Conservation (phyloP, 2,113 vertebrate species). For the Spizaetus ornatus region DNA sequence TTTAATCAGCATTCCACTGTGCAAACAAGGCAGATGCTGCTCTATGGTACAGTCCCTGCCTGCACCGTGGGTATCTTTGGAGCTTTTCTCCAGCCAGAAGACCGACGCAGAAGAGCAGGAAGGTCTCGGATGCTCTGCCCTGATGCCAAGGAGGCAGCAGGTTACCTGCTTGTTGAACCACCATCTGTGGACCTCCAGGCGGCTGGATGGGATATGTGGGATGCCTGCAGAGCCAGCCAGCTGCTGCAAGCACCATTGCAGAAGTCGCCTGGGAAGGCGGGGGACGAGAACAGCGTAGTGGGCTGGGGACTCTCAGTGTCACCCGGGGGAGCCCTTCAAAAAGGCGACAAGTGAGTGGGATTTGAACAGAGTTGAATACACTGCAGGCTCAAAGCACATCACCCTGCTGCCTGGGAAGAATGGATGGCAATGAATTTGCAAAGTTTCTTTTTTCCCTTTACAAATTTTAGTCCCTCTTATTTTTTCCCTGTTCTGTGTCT, state of each 20-base stretch:
- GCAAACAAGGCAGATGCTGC: background rate
- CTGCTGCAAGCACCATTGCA: background rate
- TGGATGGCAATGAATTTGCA: background rate
- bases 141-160: background rate
- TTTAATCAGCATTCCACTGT: background rate
- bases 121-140: background rate
- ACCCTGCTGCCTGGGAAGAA: background rate
- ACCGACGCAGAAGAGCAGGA: background rate
- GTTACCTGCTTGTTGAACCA: background rate
- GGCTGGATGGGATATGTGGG: background rate
- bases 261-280: background rate
- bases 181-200: rapidly evolving
- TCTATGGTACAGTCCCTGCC: background rate
- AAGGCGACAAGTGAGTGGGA: background rate
- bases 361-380: background rate
- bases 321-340: background rate
- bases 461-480: background rate
- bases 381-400: background rate
- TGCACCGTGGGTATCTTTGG: background rate
- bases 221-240: background rate
- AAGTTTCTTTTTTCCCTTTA: background rate
- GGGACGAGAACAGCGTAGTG: rapidly evolving
- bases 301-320: background rate
- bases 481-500: background rate
- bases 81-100: background rate